Evolutionary conservation across 35 echinoderm and acorn worm genomes (phyloP), one percentile per base, ranked within the genome.

Genomic region (Nesometra sesokonis): DNA sequence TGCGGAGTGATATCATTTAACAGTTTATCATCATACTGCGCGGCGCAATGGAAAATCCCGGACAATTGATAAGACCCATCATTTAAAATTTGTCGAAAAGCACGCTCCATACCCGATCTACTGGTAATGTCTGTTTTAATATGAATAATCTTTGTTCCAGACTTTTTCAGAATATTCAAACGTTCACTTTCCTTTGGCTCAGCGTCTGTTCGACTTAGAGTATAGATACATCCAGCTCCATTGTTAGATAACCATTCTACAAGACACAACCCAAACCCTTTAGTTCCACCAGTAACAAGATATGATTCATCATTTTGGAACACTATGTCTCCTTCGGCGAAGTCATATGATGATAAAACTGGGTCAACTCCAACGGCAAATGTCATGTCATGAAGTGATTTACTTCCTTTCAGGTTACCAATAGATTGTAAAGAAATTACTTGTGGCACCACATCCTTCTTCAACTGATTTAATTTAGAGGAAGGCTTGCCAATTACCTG

Each of bases 231-330:
- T 32, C 23, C 30, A 31, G 86, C 93, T 30, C 93, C 93, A 76
- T 78, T 37, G 21, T 29, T 27, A 0, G 79, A 46, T 35, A 94
- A 46, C 93, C 93, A 94, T 31, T 78, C 78, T 21, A 86, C 76
- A 33, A 94, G 27, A n/a, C 79, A 76, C 15, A 90, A 77, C 31
- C 93, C 93, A 34, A 94, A 80, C 8, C 93, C 93, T 77, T 85
- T 94, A 13, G 85, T 91, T 2, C 93, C 93, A 46, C 93, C 93
- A 77, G 89, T 90, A 3, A 94, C 83, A 35, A 94, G 81, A 39
- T 91, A 94, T 0, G 93, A 88, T 19, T 82, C 34, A 13, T 29
- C 35, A 9, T 57, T 29, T 0, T 86, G 78, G 52, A 79, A 82
- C 0, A 29, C 13, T 34, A 85, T 88, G 13, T 40, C n/a, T 0